Base-by-base conservation (phyloP, 2,113 vertebrate genomes). In the Zosterops borbonicus region DNA sequence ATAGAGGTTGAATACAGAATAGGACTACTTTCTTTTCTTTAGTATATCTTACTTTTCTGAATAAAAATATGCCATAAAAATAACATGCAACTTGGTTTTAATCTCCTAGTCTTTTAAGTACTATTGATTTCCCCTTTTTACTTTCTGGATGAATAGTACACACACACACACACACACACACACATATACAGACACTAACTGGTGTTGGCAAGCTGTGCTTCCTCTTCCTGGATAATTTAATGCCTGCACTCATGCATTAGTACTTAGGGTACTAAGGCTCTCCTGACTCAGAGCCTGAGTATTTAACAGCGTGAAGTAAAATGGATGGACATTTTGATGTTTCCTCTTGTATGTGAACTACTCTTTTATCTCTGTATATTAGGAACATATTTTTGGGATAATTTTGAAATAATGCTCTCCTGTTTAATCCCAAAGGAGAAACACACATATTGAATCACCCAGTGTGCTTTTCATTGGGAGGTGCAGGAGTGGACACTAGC, bases 351-450 rank as follows among this genome's bases (percentile, higher is more conserved):
- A 95, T 83, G 69, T 87, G 81, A 67, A 92, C 82, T 75, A 69
- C 77, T 75, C 94, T 97, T 97, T 96, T 96, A 94, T 93, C 94
- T 97, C 73, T 63, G 28, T 83, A 93, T 97, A 97, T 95, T 94
- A 95, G 91, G 95, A 98, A 97, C 89, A 97, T 84, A 96, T 97
- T 97, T 97, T 95, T 97, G 46, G 89, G 92, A 95, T 96, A 23
- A 19, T 93, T 96, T 86, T 97, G 90, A 96, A 98, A 98, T 96
- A 97, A 97, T 94, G 64, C 65, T 86, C 80, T 93, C 83, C 97
- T 96, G 85, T 96, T 97, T 94, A 90, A 96, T 79, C 87, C 79
- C 91, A 89, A 95, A 97, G 69, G 95, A 87, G 95, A 97, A 97
- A 96, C 95, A 97, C 55, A 90, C 73, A 91, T 96, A 89, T 97